Conservation (phyloP, 2,888 invertebrate genomes). For the Ommatoiulus sabulosus region DNA sequence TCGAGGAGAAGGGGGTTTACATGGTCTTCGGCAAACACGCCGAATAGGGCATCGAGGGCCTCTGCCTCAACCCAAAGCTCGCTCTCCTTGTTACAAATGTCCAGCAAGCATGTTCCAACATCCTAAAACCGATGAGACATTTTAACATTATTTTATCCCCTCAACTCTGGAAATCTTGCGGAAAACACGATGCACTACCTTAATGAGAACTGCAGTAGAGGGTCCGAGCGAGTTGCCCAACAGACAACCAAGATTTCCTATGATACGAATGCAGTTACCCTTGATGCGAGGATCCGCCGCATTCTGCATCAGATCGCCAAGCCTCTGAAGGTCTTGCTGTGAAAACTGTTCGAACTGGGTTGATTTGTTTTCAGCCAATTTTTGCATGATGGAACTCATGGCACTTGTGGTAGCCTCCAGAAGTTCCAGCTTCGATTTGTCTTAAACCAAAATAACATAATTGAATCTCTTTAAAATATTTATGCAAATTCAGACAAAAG, state of each 20-base stretch:
- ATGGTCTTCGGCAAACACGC: slow-evolving; percentile 82
- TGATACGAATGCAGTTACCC: slow-evolving; percentile 63
- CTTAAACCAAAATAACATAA: slow-evolving; percentile 47
- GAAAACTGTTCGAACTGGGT: slow-evolving; percentile 64
- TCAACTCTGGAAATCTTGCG: neutral
- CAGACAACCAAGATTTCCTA: slow-evolving; percentile 63
- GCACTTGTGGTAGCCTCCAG: slow-evolving; percentile 80
- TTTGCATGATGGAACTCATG: slow-evolving; percentile 80
- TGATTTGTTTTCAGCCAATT: slow-evolving; percentile 72
- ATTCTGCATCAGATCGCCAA: slow-evolving; percentile 64
- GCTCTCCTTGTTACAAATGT: slow-evolving; percentile 72
- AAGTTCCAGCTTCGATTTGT: slow-evolving; percentile 66
- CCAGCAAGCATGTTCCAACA: slow-evolving; percentile 73
- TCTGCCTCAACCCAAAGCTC: slow-evolving; percentile 81
- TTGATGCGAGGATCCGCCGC: slow-evolving; percentile 63
- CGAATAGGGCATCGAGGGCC: slow-evolving; percentile 80
- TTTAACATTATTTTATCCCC: neutral
- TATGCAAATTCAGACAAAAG: no score
- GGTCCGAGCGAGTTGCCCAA: slow-evolving; percentile 56
- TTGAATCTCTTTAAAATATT: neutral
- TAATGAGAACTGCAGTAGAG: slow-evolving; percentile 10
- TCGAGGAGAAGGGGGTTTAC: slow-evolving; percentile 76
- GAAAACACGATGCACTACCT: neutral
- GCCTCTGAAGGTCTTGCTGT: slow-evolving; percentile 64
- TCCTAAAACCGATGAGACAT: slow-evolving; percentile 62